phyloP scores from a whole-genome alignment of 2,888 invertebrate species.

The Epiblema foenella region DNA sequence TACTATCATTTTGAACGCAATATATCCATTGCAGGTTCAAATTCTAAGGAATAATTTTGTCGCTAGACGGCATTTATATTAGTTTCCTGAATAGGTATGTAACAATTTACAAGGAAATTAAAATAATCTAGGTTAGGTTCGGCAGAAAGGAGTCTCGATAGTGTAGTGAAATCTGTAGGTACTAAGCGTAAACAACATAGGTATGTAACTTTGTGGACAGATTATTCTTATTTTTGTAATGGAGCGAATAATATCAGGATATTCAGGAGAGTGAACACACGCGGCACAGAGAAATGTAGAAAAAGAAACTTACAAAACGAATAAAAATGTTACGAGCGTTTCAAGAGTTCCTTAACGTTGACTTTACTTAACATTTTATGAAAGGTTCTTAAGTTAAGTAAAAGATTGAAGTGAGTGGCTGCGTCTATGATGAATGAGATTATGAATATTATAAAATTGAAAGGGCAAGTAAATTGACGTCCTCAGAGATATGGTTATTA shows the following conservation, averaged over 20 bases:
- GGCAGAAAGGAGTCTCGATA: neutral
- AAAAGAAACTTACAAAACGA: constrained; percentile 1
- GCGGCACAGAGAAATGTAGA: neutral
- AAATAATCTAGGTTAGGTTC: neutral
- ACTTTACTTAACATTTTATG: constrained; percentile 6
- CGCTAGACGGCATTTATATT: neutral
- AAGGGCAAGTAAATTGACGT: constrained; percentile 8
- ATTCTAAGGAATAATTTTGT: neutral
- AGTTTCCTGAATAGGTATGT: too few relatives aligned
- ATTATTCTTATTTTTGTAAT: neutral
- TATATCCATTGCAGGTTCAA: neutral
- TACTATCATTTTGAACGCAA: neutral
- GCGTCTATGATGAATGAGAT: neutral
- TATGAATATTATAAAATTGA: neutral
- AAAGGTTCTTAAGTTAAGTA: neutral
- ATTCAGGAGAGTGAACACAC: neutral
- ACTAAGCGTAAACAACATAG: neutral
- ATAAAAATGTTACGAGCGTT: constrained; percentile 12
- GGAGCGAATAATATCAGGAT: neutral
- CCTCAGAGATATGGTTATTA: constrained; percentile 14
- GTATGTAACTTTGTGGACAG: neutral
- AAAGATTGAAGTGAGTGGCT: neutral
- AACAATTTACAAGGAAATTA: neutral
- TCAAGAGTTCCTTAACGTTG: constrained; percentile 3
- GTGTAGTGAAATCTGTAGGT: neutral